These are phyloP conservation scores for Phaethornis superciliosus DNA, from an alignment of 2,113 vertebrate genomes.

Conservation along the genomic window DNA sequence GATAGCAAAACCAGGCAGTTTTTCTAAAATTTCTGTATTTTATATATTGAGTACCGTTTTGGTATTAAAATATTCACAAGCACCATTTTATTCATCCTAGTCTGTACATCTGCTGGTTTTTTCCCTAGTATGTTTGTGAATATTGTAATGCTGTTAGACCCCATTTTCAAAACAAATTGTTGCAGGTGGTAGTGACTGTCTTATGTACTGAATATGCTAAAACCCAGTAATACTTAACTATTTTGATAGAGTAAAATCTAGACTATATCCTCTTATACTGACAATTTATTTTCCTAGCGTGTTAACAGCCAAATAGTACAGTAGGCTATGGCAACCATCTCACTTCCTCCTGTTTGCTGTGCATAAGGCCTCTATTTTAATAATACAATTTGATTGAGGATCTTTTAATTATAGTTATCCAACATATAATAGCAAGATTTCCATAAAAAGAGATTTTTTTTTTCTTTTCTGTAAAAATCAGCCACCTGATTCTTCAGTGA, in stretches of 20 bases:
- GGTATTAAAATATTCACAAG: neutral
- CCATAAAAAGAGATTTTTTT: neutral
- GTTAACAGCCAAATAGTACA: neutral
- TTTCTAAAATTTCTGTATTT: neutral
- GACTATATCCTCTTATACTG: neutral
- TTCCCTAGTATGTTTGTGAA: neutral
- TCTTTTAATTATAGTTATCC: neutral
- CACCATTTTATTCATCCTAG: neutral
- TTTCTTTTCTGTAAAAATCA: too few species aligned
- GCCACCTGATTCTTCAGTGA: neutral
- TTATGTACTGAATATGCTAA: neutral
- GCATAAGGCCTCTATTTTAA: neutral
- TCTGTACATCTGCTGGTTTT: neutral
- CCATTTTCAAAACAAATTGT: neutral
- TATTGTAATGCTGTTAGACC: neutral
- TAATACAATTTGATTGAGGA: neutral
- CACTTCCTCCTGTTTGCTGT: neutral
- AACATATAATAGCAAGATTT: neutral
- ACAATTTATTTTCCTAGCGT: neutral
- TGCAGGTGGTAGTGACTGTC: neutral
- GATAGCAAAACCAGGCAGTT: neutral
- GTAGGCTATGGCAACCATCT: neutral
- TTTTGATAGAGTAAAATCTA: neutral
- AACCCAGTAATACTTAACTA: neutral
- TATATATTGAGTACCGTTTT: neutral